A percentile compares a stretch with the other conserved stretches of the same genome.
phyloP scores from a whole-genome alignment of 1,140 invertebrate species.

The Leptinotarsa lineolata region DNA sequence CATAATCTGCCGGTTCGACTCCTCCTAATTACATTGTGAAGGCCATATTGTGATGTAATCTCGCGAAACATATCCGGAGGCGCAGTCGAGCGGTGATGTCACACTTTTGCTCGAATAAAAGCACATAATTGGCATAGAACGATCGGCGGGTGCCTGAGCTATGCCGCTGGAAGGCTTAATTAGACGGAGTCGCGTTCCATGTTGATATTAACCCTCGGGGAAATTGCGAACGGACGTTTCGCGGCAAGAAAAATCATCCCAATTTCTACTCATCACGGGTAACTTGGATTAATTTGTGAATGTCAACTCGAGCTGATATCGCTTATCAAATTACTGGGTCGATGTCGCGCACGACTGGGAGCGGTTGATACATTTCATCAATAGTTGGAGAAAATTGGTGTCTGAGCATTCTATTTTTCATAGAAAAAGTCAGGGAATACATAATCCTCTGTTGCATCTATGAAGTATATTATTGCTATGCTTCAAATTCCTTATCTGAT shows the following conservation, averaged over 20 bases:
- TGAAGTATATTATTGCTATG: too few species aligned
- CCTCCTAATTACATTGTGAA: not conserved
- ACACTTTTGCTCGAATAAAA: constrained; percentile 15
- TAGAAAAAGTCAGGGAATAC: too few species aligned
- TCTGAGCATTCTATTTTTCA: too few species aligned
- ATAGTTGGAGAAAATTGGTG: not conserved
- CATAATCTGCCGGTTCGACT: not conserved
- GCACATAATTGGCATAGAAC: constrained; percentile 27
- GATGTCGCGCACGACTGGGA: not conserved
- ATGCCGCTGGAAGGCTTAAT: constrained; percentile 41
- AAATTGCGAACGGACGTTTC: constrained; percentile 46
- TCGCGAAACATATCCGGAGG: not conserved
- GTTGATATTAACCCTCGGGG: constrained; percentile 46
- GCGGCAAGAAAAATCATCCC: constrained; percentile 45
- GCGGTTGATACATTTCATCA: not conserved
- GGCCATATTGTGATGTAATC: not conserved
- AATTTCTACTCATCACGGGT: constrained; percentile 44
- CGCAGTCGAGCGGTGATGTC: not conserved
- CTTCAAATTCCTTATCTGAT: too few species aligned
- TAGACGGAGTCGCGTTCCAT: constrained; percentile 41
- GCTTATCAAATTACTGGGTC: constrained; percentile 25
- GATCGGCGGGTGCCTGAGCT: constrained; percentile 37
- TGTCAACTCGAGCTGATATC: constrained; percentile 33
- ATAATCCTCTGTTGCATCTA: too few species aligned
- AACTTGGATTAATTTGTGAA: constrained; percentile 44